Base-by-base conservation (phyloP, 2,113 vertebrate genomes). In the Turnix velox region DNA sequence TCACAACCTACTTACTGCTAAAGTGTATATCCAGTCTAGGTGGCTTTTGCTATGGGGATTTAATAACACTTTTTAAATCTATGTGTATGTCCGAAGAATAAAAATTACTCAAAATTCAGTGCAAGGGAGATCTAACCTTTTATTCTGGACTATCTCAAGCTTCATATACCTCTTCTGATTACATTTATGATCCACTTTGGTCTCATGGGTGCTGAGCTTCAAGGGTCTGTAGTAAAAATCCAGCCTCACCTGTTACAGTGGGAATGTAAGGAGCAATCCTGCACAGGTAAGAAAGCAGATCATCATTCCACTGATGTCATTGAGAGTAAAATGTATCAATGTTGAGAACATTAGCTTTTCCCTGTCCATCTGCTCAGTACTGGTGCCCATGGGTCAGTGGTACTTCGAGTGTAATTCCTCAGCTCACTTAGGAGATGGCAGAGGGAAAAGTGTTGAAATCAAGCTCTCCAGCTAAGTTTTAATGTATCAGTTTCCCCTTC, bases 351-450 rank as follows among this genome's bases (percentile, higher is more conserved):
- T 51, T 51, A 61, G 61, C 27, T 14, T 12, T 82, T 89, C 43
- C 35, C 40, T 82, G 46, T 37, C 28, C 27, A 80, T 40, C 51
- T 65, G 19, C 40, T 77, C 55, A 30, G 30, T 46, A 65, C n/a
- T 35, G 7, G 12, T 42, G n/a, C 22, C 52, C 0, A 0, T 6
- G 27, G 77, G 16, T 18, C n/a, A 35, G 55, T 2, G 1, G 8
- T 22, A 25, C 43, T 69, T 66, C 37, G 15, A 86, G 48, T 12
- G 23, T 37, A 71, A 81, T 63, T 87, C 14, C 30, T 77, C 25
- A 6, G 22, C 15, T 81, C 25, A 22, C 5, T 51, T 55, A 31
- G 2, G 23, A 22, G 51, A 33, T 33, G 31, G 46, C 18, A 76
- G 72, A 66, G n/a, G 22, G 18, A 24, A 83, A n/a, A 71, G 3